Percentiles rank a stretch among this genome's conserved stretches.
phyloP scores from a whole-genome alignment of 2,888 invertebrate species.

The Tribolium freemani region DNA sequence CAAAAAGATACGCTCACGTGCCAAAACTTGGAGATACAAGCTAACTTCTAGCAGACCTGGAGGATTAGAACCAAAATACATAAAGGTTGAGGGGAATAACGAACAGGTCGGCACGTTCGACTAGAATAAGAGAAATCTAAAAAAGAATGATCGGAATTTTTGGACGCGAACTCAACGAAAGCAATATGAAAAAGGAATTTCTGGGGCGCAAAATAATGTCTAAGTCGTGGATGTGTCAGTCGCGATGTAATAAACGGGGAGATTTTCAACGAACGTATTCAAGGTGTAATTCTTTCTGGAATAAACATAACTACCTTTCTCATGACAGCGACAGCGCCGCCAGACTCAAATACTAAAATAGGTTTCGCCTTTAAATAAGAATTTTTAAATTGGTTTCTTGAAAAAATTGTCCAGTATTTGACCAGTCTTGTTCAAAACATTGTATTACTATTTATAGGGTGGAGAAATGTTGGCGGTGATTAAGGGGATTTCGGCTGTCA shows the following conservation, averaged over 20 bases:
- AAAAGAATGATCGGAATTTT: constrained; percentile 44
- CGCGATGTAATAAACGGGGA: constrained; percentile 21
- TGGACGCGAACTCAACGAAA: constrained; percentile 32
- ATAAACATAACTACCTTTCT: constrained; percentile 6
- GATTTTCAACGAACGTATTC: constrained; percentile 17
- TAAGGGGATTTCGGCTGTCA: not conserved
- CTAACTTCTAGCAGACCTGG: constrained; percentile 42
- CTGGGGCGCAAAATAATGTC: constrained; percentile 42
- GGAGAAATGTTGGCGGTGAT: too few species aligned
- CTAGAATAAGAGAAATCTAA: constrained; percentile 37
- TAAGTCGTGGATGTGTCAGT: constrained; percentile 39
- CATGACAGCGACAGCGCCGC: not conserved
- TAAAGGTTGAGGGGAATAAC: constrained; percentile 38
- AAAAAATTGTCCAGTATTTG: too few species aligned
- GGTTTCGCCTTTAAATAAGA: not conserved
- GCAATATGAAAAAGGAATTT: constrained; percentile 39
- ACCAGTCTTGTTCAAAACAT: too few species aligned
- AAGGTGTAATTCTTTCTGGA: constrained; percentile 8
- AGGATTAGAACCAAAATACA: constrained; percentile 32
- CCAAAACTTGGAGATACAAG: constrained; percentile 54
- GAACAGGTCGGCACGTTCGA: constrained; percentile 39
- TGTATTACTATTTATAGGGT: too few species aligned
- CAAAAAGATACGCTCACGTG: constrained; percentile 58
- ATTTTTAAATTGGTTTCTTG: too few species aligned
- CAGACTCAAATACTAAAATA: not conserved